Percentiles rank a stretch among this genome's conserved stretches.
These are phyloP conservation scores for Pseudococcus viburni DNA, from an alignment of 2,888 invertebrate species.

Conservation along the genomic window DNA sequence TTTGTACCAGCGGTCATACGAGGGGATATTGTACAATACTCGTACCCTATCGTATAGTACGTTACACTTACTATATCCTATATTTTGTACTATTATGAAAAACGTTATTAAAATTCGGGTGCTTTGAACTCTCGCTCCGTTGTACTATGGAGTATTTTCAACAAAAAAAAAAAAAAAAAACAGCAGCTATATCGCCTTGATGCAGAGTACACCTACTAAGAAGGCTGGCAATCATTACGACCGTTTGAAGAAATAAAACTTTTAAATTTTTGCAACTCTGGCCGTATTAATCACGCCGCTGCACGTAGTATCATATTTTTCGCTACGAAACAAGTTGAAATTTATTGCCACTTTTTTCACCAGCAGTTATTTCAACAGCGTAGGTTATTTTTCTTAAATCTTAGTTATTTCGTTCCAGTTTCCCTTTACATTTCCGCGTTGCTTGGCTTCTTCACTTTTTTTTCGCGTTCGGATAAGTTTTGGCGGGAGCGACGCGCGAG, in stretches of 20 bases:
- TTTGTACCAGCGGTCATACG: conserved; percentile 25
- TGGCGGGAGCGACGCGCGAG: not conserved
- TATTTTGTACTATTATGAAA: conserved; percentile 14
- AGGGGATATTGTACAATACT: not conserved
- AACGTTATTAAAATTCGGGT: not conserved
- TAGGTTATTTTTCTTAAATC: conserved; percentile 36
- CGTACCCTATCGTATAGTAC: not conserved
- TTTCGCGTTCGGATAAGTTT: not conserved
- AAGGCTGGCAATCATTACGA: conserved; percentile 9
- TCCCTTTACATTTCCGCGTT: conserved; percentile 18
- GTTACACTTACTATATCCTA: not conserved
- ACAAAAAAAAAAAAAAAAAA: not conserved
- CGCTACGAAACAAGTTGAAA: conserved; percentile 22
- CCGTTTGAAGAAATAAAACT: conserved; percentile 24
- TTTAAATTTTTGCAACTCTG: conserved; percentile 14
- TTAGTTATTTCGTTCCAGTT: conserved; percentile 39
- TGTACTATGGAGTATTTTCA: not conserved
- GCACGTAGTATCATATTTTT: conserved; percentile 36
- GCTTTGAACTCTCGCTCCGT: not conserved
- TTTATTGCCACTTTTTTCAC: conserved; percentile 25
- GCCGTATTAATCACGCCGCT: conserved; percentile 7
- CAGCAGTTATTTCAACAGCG: conserved; percentile 38
- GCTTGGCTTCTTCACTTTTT: not conserved
- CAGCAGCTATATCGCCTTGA: not conserved
- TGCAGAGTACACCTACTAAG: not conserved